A percentile compares a stretch with the other conserved stretches of the same genome.
These are phyloP conservation scores for Eilema caniola DNA, from an alignment of 2,888 invertebrate species.

Conservation along the genomic window DNA sequence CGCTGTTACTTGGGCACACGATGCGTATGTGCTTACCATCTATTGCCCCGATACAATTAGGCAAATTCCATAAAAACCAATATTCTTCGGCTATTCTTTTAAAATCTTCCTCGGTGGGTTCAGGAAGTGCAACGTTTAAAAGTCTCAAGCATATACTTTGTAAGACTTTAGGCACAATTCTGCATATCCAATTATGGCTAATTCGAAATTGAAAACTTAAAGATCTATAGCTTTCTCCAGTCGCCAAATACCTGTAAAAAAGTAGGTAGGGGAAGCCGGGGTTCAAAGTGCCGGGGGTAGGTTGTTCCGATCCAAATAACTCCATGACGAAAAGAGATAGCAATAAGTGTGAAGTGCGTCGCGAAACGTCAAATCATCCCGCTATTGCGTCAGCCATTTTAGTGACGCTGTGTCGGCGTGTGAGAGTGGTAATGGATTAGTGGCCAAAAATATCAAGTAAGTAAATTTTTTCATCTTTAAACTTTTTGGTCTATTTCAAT, in stretches of 20 bases:
- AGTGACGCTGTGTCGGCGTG: no score
- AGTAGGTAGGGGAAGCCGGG: no score
- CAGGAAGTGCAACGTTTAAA: slow-evolving; percentile 7
- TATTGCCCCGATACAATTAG: slow-evolving; percentile 42
- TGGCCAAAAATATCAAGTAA: no score
- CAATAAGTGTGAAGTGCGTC: no score
- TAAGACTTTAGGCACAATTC: slow-evolving; percentile 28
- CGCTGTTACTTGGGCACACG: slow-evolving; percentile 36
- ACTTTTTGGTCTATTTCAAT: no score
- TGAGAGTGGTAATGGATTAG: no score
- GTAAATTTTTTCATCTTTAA: no score
- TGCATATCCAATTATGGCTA: slow-evolving; percentile 26
- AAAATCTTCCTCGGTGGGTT: slow-evolving; percentile 21
- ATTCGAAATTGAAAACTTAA: slow-evolving; percentile 27
- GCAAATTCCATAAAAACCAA: slow-evolving; percentile 29
- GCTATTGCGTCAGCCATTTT: no score
- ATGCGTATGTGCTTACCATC: slow-evolving; percentile 42
- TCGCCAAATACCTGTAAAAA: slow-evolving; percentile 17
- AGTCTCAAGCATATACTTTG: slow-evolving; percentile 26
- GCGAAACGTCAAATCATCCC: no score
- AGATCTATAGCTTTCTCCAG: slow-evolving; percentile 12
- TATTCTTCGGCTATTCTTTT: slow-evolving; percentile 20
- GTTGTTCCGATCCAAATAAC: no score
- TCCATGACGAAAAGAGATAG: no score
- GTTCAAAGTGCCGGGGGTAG: no score